These are phyloP conservation scores for Hylaea fasciaria DNA, from an alignment of 2,888 invertebrate species.

Conservation along the genomic window DNA sequence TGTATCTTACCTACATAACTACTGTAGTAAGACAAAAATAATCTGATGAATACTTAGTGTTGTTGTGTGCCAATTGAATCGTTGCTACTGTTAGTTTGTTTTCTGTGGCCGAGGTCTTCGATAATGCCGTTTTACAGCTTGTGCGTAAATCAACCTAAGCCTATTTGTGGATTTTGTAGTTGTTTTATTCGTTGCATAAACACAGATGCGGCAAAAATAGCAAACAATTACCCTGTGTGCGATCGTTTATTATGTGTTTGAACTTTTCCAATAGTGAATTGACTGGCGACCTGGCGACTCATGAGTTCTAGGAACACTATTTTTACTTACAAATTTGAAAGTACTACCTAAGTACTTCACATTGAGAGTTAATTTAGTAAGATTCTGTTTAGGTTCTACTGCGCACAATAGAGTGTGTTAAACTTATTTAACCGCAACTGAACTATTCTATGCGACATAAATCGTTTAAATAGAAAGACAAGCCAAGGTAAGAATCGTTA, in stretches of 20 bases:
- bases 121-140: conserved; percentile 22
- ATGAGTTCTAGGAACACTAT: not conserved
- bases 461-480: too few species aligned
- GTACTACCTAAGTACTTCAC: too few species aligned
- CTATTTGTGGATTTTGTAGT: not conserved
- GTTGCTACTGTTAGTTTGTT: conserved; percentile 2
- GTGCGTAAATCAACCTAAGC: conserved; percentile 10
- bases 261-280: not conserved
- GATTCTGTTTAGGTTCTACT: too few species aligned
- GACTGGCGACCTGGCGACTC: not conserved
- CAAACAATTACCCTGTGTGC: not conserved
- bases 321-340: too few species aligned
- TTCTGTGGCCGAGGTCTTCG: conserved; percentile 3
- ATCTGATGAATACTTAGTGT: too few species aligned
- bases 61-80: not conserved
- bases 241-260: not conserved
- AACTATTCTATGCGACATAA: too few species aligned
- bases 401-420: too few species aligned
- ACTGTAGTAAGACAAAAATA: too few species aligned
- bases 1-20: too few species aligned
- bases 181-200: conserved; percentile 7
- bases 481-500: too few species aligned
- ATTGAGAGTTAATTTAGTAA: not conserved
- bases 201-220: conserved; percentile 19
- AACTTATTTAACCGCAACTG: too few species aligned